Base-by-base conservation (phyloP, 2,888 invertebrate species). In the Parnassius mnemosyne region DNA sequence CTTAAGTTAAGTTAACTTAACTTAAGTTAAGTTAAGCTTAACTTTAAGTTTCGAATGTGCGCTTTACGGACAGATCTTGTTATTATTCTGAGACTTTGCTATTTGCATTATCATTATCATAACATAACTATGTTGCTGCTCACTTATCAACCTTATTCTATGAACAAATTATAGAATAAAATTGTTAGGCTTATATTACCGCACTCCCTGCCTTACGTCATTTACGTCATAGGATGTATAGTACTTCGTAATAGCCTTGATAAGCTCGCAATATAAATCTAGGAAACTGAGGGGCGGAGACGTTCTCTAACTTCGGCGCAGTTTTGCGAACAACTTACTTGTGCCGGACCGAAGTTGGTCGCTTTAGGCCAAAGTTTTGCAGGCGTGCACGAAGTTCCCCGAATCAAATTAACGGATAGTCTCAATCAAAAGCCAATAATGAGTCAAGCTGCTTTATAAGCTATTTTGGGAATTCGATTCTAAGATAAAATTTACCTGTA, bases 401-500 rank as follows among this genome's bases (percentile, higher is more conserved):
- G 60, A 54, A 49, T 54, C 54, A 49, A 60, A 60, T 60, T 60
- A 60, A 60, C 60, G 47, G 53, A 60, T 60, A 54, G 42, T 43
- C 60, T 20, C 49, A 54, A 60, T 60, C 49, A 60, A 60, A 54
- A 49, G 60, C 60, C 54, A 60, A 54, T 60, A 60, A 50, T 42
- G 60, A 54, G 41, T n/a, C 53, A 0, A 7, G 53, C 9, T 53
- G 9, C 43, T 43, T 43, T 43, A 11, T 43, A 43, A 43, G 43
- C 10, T 10, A 3, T 43, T 43, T 11, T 1, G 7, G 49, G 5
- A 34, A 1, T 25, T 5, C 5, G 34, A 34, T 34, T 34, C 7
- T 34, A 34, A 34, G 3, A 34, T 34, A 7, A 34, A 34, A 34
- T 34, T 34, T 34, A 34, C 34, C 34, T 34, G 34, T 34, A 34